These are phyloP conservation scores for Axinella damicornis DNA, from an alignment of 37 sponge, comb jelly and placozoan genomes.

Conservation along the genomic window DNA sequence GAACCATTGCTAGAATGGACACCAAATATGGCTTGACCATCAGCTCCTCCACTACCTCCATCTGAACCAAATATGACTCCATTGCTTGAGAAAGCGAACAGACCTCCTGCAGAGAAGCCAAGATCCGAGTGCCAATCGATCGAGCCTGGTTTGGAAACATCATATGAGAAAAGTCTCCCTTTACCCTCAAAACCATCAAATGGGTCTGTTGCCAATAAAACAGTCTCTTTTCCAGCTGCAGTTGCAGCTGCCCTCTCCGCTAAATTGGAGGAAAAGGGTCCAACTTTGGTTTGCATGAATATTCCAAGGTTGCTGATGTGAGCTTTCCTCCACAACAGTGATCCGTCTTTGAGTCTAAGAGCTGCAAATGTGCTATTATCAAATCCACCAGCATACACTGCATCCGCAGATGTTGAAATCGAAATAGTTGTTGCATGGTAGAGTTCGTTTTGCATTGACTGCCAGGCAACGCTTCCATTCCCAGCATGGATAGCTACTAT, in stretches of 20 bases:
- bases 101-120: conserved; percentile 20
- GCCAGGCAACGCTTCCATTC: conserved; percentile 23
- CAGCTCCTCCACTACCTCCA: neutral
- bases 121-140: conserved; percentile 15
- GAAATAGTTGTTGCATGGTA: conserved; percentile 15
- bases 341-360: conserved; percentile 14
- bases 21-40: conserved; percentile 12
- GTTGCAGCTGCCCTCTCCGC: neutral
- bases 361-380: conserved; percentile 25
- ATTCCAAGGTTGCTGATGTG: neutral
- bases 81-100: conserved; percentile 17
- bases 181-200: conserved; percentile 29
- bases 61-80: conserved; percentile 1
- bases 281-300: conserved; percentile 38
- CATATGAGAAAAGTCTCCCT: conserved; percentile 13
- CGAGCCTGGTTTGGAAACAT: neutral
- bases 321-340: neutral
- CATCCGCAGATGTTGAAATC: neutral
- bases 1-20: conserved; percentile 1
- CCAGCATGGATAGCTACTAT: conserved; percentile 15
- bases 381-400: conserved; percentile 7
- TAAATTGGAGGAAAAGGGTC: neutral
- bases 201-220: conserved; percentile 22
- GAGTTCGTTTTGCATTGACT: neutral
- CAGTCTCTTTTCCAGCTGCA: neutral